Evolutionary conservation across 2,113 vertebrate genomes (phyloP).

Genomic region (Sula dactylatra): DNA sequence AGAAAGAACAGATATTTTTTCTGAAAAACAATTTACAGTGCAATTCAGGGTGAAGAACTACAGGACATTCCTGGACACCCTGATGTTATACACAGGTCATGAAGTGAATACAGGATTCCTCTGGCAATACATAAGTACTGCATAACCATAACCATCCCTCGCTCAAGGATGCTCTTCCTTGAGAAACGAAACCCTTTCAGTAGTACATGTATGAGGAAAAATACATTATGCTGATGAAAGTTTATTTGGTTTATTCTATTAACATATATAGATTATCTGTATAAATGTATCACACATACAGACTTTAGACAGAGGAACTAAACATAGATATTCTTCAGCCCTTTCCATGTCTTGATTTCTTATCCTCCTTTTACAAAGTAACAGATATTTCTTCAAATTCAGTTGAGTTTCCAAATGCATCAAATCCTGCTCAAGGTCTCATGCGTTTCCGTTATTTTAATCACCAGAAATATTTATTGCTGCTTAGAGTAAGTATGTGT

Average conservation of each 20-base stretch:
- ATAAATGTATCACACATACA: background rate
- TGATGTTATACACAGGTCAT: background rate
- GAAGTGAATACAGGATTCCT: background rate
- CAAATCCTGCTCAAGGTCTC: background rate
- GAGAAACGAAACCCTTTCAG: background rate
- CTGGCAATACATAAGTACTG: background rate
- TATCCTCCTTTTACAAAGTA: background rate
- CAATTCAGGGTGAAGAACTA: background rate
- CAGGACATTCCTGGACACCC: background rate
- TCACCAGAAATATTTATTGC: constrained; percentile 15
- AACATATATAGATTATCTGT: background rate
- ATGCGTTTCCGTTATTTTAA: background rate
- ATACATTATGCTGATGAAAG: background rate
- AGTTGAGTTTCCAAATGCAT: background rate
- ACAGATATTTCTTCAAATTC: background rate
- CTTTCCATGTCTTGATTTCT: background rate
- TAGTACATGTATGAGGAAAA: background rate
- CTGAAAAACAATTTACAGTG: background rate
- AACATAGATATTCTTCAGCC: background rate
- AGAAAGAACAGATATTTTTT: background rate
- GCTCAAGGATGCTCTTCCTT: background rate
- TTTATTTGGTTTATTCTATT: background rate
- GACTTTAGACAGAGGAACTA: background rate
- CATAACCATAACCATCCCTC: background rate
- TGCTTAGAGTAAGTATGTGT: background rate